These are phyloP conservation scores for Pituophis catenifer DNA, from an alignment of 2,113 vertebrate genomes.

Conservation along the genomic window DNA sequence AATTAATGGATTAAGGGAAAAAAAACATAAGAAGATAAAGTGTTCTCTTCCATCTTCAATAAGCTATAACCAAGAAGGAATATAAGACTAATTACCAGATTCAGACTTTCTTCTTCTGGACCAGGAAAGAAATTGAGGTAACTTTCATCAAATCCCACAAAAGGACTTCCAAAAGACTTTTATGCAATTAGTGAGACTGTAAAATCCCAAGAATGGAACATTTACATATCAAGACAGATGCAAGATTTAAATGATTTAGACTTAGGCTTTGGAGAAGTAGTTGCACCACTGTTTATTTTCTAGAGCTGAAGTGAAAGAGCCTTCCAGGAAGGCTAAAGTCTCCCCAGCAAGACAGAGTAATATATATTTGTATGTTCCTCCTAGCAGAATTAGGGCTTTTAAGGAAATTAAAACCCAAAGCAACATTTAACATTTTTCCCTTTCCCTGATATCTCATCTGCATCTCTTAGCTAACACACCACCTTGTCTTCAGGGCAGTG, in stretches of 20 bases:
- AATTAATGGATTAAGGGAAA: background rate
- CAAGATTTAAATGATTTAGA: background rate
- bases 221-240: background rate
- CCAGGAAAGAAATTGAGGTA: background rate
- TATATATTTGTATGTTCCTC: background rate
- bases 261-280: background rate
- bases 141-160: background rate
- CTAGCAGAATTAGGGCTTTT: background rate
- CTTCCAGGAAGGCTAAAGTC: background rate
- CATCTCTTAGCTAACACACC: background rate
- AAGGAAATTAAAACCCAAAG: background rate
- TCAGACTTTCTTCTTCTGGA: background rate
- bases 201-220: background rate
- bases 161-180: background rate
- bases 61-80: background rate
- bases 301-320: background rate
- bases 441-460: background rate
- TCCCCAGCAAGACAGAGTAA: background rate
- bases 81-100: background rate
- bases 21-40: background rate
- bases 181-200: background rate
- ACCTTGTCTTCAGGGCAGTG: background rate
- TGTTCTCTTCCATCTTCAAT: background rate
- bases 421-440: background rate
- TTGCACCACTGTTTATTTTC: background rate